phyloP scores from a whole-genome alignment of 2,113 vertebrate genomes.

The Perccottus glenii region DNA sequence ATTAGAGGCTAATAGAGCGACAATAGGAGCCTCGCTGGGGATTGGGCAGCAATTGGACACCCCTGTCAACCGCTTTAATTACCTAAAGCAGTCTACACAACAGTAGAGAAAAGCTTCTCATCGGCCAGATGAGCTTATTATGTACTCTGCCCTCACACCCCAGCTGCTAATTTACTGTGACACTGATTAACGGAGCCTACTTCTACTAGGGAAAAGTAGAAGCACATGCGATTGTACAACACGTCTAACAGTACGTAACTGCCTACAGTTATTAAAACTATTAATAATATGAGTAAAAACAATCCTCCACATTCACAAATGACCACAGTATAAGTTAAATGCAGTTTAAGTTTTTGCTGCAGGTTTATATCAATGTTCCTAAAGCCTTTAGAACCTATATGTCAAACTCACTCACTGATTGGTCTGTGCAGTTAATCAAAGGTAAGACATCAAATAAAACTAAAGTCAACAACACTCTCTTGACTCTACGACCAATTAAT shows the following conservation, averaged over 20 bases:
- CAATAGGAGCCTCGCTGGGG: conserved; percentile 37
- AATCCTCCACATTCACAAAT: too few relatives aligned
- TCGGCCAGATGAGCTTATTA: conserved; percentile 58
- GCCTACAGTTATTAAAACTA: background rate
- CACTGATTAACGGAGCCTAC: conserved; percentile 68
- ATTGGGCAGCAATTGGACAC: conserved; percentile 24
- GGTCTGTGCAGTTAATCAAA: too few relatives aligned
- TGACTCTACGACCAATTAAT: too few relatives aligned
- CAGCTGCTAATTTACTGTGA: conserved; percentile 67
- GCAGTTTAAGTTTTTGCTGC: too few relatives aligned
- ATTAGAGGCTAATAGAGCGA: conserved; percentile 53
- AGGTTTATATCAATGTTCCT: too few relatives aligned
- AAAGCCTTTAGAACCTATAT: too few relatives aligned
- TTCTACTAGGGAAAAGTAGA: conserved; percentile 13
- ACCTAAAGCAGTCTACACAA: conserved; percentile 51
- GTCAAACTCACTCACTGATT: too few relatives aligned
- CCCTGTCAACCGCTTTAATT: conserved; percentile 56
- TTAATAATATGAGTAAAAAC: background rate
- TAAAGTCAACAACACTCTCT: too few relatives aligned
- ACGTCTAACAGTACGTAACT: background rate
- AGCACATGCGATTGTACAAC: conserved; percentile 1
- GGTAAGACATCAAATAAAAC: too few relatives aligned
- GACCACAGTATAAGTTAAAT: too few relatives aligned
- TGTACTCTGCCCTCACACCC: conserved; percentile 38
- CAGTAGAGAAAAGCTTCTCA: conserved; percentile 42